Percentiles rank a stretch among this genome's conserved stretches.
Conservation (phyloP, 2,888 invertebrate genomes). For the Lottia scabra region DNA sequence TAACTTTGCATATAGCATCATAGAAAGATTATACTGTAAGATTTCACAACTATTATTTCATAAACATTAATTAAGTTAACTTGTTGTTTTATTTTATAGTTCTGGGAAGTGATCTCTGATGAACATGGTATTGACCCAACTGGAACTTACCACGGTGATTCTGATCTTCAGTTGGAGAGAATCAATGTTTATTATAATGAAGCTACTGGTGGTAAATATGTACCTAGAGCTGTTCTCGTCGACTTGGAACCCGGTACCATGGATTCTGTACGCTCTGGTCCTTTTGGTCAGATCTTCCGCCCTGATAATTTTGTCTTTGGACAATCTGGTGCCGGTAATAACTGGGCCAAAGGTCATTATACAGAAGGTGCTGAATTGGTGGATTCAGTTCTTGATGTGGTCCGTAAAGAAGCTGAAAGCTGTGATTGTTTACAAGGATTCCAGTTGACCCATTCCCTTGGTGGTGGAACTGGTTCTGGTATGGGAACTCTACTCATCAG, state of each 20-base stretch:
- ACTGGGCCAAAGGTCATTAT: slow-evolving; percentile 1
- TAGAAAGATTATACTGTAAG: too few species aligned
- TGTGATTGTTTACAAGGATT: neutral
- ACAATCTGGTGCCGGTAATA: slow-evolving; percentile 3
- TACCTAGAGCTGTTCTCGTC: neutral
- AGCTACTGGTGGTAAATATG: slow-evolving; percentile 1
- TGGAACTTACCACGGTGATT: slow-evolving; percentile 1
- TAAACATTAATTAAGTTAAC: neutral
- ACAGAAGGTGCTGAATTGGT: slow-evolving; percentile 1
- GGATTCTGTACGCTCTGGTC: slow-evolving; percentile 2
- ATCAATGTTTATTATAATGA: slow-evolving; percentile 1
- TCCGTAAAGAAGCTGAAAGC: slow-evolving; percentile 1
- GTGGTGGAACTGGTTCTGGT: slow-evolving; percentile 4
- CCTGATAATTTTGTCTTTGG: neutral
- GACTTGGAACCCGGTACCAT: neutral
- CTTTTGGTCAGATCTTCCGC: neutral
- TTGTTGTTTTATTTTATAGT: neutral
- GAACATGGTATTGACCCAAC: neutral
- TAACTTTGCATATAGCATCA: too few species aligned
- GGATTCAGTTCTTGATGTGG: neutral
- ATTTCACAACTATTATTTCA: too few species aligned
- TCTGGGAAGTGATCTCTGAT: slow-evolving; percentile 1
- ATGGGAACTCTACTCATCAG: slow-evolving; percentile 2
- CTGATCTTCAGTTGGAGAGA: neutral
- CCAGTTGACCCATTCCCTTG: neutral